Evolutionary conservation across 1,140 invertebrate species (phyloP).

Genomic region (Drosophila sp.): DNA sequence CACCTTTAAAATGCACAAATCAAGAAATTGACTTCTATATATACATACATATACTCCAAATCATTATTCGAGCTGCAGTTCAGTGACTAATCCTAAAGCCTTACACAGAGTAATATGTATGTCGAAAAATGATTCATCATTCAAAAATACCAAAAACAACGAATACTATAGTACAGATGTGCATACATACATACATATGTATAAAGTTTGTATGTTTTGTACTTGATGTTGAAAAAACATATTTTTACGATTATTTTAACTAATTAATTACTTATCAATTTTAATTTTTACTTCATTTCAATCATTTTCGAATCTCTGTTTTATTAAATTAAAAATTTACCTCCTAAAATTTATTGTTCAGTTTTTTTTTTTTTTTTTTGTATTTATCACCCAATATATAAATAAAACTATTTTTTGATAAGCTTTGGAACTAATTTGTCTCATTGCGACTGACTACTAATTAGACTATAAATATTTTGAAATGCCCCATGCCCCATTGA

Average conservation of each 20-base stretch:
- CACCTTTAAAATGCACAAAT: conserved; percentile 6
- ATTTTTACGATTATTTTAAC: too few species aligned
- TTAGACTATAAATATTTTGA: conserved; percentile 47
- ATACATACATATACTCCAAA: too few species aligned
- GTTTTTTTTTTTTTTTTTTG: too few species aligned
- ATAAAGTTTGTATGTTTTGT: too few species aligned
- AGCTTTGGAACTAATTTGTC: conserved; percentile 37
- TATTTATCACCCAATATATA: background rate
- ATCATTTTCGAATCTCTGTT: too few species aligned
- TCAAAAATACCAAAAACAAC: background rate
- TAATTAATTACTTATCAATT: too few species aligned
- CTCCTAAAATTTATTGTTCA: too few species aligned
- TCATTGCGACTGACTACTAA: conserved; percentile 39
- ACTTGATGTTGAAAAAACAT: too few species aligned
- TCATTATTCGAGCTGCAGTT: conserved; percentile 15
- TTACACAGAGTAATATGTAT: background rate
- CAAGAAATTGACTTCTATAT: background rate
- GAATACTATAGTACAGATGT: too few species aligned
- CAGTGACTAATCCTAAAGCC: conserved; percentile 50
- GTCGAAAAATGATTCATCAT: background rate
- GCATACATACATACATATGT: too few species aligned
- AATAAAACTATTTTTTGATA: background rate
- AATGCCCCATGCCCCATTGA: background rate
- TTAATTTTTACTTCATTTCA: too few species aligned
- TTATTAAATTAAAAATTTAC: too few species aligned